A percentile compares a stretch with the other conserved stretches of the same genome.
Evolutionary conservation across 2,113 vertebrate genomes (phyloP).

Genomic region (Catharus fuscescens): DNA sequence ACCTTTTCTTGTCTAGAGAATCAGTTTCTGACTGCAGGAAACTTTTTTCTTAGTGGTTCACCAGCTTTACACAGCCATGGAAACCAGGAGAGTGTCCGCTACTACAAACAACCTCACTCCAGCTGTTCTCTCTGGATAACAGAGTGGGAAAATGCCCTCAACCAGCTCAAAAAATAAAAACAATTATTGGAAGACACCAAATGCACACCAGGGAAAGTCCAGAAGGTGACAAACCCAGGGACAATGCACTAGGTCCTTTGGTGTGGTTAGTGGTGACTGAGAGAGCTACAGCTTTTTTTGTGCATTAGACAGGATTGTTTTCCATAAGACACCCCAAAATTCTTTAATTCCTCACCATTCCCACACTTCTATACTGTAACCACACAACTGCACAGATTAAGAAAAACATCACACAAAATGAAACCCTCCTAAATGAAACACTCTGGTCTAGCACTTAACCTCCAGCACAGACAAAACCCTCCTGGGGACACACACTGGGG

Average conservation of each 20-base stretch:
- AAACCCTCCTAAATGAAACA: background rate
- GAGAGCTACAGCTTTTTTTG: fast-evolving
- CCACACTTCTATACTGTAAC: background rate
- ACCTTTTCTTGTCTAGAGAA: background rate
- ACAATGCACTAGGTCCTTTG: background rate
- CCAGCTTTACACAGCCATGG: background rate
- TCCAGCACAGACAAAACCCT: background rate
- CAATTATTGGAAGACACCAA: background rate
- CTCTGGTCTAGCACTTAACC: background rate
- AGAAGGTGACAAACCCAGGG: background rate
- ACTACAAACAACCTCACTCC: background rate
- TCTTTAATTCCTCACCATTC: background rate
- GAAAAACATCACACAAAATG: background rate
- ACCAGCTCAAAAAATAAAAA: background rate
- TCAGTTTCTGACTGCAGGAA: background rate
- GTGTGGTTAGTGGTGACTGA: background rate
- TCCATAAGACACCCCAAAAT: background rate
- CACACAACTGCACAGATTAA: background rate
- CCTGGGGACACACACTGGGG: background rate
- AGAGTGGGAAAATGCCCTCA: background rate
- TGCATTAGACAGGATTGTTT: background rate
- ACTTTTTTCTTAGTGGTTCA: background rate
- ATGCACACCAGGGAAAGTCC: background rate
- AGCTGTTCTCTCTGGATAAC: background rate
- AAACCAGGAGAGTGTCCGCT: background rate